These are phyloP conservation scores for Oreortyx pictus DNA, from an alignment of 2,797 vertebrate species.

Conservation along the genomic window DNA sequence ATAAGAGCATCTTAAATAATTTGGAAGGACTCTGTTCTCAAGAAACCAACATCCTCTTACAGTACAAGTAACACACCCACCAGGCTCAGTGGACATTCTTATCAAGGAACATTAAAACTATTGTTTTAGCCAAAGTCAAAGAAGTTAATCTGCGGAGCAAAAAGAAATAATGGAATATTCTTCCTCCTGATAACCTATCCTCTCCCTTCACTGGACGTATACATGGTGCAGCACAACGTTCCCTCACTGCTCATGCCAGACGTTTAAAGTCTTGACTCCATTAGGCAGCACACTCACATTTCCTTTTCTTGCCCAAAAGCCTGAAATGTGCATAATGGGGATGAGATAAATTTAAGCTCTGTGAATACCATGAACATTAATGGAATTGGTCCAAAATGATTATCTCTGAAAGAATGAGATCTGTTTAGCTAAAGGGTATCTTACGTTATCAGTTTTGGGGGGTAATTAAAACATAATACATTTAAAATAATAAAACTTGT, in stretches of 20 bases:
- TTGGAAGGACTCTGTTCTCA: background rate
- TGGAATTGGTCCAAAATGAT: background rate
- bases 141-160: background rate
- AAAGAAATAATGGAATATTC: background rate
- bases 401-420: background rate
- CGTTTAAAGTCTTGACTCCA: background rate
- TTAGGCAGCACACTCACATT: background rate
- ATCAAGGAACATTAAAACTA: background rate
- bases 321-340: background rate
- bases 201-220: rapidly evolving
- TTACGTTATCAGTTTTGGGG: background rate
- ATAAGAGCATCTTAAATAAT: background rate
- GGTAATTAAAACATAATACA: background rate
- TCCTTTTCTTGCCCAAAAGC: background rate
- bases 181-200: background rate
- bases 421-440: background rate
- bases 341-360: background rate
- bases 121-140: background rate
- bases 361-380: rapidly evolving
- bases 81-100: background rate
- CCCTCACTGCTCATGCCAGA: background rate
- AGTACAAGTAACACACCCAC: background rate
- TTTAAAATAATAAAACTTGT: background rate
- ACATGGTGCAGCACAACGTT: background rate
- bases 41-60: background rate